phyloP scores from a whole-genome alignment of 2,113 vertebrate genomes.

The Trogon melanurus region DNA sequence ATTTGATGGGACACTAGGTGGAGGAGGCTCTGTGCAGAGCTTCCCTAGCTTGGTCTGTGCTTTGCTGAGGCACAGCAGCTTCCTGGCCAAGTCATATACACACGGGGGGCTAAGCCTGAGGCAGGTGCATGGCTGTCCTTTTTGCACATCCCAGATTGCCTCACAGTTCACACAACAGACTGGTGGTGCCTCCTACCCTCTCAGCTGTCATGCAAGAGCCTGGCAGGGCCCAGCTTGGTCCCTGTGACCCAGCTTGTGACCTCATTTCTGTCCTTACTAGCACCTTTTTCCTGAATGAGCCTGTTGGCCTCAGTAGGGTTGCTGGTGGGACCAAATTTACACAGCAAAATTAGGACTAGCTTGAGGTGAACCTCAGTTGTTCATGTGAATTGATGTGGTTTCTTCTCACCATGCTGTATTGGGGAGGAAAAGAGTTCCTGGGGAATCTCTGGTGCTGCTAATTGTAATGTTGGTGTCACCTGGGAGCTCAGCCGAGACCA shows the following conservation, averaged over 20 bases:
- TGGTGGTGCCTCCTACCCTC: neutral
- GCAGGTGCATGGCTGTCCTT: neutral
- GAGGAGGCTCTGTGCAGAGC: neutral
- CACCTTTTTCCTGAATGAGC: neutral
- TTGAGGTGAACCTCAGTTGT: neutral
- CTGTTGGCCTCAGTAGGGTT: neutral
- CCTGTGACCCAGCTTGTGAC: neutral
- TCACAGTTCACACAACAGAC: neutral
- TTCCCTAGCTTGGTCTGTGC: neutral
- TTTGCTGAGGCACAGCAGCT: neutral
- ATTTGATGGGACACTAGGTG: neutral
- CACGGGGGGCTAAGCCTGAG: neutral
- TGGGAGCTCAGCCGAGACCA: neutral
- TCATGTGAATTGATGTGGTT: neutral
- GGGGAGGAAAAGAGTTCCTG: neutral
- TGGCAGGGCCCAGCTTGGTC: neutral
- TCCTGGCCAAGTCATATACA: neutral
- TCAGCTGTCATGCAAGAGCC: neutral
- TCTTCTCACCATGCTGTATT: rapidly evolving
- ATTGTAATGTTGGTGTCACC: neutral
- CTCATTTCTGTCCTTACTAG: neutral
- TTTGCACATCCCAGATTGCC: neutral
- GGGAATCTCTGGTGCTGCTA: neutral
- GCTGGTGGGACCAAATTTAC: neutral
- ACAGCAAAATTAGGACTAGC: neutral